Evolutionary conservation across 2,888 invertebrate species (phyloP).

Genomic region (Hermaeophaga mercurialis): DNA sequence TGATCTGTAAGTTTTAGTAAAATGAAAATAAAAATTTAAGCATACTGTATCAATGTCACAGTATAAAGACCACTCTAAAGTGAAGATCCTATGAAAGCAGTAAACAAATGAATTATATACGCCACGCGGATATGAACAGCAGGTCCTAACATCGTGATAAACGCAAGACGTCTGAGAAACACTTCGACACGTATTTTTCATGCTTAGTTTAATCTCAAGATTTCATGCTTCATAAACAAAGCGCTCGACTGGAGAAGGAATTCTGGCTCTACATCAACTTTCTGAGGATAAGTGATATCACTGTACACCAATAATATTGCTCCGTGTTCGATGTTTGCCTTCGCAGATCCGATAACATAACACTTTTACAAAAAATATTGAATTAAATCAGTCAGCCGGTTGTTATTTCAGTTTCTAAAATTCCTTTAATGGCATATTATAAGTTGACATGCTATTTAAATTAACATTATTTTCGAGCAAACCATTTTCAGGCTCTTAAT

Average conservation of each 20-base stretch:
- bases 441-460: too few species aligned
- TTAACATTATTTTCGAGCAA: not conserved
- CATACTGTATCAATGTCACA: not conserved
- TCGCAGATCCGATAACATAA: not conserved
- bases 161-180: constrained; percentile 11
- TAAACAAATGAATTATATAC: constrained; percentile 20
- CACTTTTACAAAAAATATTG: too few species aligned
- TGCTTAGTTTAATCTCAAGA: constrained; percentile 30
- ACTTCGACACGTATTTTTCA: constrained; percentile 26
- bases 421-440: too few species aligned
- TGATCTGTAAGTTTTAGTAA: too few species aligned
- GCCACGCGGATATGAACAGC: constrained; percentile 12
- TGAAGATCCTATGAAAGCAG: not conserved
- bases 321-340: constrained; percentile 4
- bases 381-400: too few species aligned
- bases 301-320: constrained; percentile 9
- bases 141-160: constrained; percentile 12
- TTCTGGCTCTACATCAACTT: constrained; percentile 4
- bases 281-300: constrained; percentile 2
- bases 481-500: not conserved
- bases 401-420: too few species aligned
- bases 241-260: not conserved
- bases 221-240: constrained; percentile 32
- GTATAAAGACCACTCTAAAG: not conserved
- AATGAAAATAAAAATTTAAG: not conserved